These are phyloP conservation scores for Anolis carolinensis DNA, from an alignment of 2,113 vertebrate species.

Conservation along the genomic window DNA sequence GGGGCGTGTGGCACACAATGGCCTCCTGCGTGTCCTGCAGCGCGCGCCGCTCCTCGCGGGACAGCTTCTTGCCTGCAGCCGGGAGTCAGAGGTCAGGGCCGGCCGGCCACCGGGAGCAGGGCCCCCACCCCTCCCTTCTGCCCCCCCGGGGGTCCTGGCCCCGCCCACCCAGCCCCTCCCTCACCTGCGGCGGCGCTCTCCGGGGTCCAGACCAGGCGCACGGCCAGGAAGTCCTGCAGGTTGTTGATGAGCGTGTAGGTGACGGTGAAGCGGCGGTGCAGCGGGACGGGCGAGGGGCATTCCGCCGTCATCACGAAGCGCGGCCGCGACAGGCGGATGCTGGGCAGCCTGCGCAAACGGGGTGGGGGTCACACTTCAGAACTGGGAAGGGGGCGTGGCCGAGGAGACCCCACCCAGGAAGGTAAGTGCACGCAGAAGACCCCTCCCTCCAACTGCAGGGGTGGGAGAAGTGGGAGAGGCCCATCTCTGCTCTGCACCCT, in stretches of 20 bases:
- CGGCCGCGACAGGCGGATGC: constrained; percentile 88
- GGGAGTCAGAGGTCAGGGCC: accelerated
- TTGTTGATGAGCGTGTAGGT: constrained; percentile 93
- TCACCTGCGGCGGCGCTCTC: constrained; percentile 77
- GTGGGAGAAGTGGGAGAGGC: too few species aligned
- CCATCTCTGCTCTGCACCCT: too few species aligned
- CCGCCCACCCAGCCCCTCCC: neutral
- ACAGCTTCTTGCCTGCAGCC: constrained; percentile 68
- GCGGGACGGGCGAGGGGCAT: constrained; percentile 84
- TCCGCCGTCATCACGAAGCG: constrained; percentile 93
- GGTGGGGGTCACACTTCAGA: neutral
- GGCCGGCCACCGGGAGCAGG: accelerated
- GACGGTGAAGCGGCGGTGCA: constrained; percentile 87
- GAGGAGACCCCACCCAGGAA: too few species aligned
- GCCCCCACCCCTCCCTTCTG: neutral
- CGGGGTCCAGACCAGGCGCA: constrained; percentile 91
- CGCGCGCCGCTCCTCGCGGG: constrained; percentile 64
- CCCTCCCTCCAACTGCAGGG: too few species aligned
- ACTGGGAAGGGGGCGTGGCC: too few species aligned
- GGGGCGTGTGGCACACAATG: constrained; percentile 75
- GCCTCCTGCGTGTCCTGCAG: constrained; percentile 70
- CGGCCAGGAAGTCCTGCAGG: constrained; percentile 93
- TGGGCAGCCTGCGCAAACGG: constrained; percentile 79
- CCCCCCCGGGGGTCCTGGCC: too few species aligned
- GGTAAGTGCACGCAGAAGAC: too few species aligned